These are phyloP conservation scores for Fulica atra DNA, from an alignment of 2,113 vertebrate genomes.

Conservation along the genomic window DNA sequence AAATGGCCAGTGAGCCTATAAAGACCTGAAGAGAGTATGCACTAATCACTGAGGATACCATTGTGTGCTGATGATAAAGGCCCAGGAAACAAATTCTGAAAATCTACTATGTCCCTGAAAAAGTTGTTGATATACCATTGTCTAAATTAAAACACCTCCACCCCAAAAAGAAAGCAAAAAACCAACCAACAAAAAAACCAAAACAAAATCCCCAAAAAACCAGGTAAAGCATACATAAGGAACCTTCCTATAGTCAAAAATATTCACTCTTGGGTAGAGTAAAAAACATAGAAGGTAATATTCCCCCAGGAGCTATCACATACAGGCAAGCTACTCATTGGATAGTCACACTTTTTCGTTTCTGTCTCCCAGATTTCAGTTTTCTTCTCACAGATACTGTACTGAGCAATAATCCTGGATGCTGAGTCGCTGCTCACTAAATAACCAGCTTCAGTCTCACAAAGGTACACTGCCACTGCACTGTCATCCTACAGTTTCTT, in stretches of 20 bases:
- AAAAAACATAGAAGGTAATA: neutral
- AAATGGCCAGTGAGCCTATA: neutral
- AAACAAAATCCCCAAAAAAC: no score
- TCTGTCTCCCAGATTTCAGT: neutral
- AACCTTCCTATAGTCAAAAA: neutral
- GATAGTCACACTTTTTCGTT: neutral
- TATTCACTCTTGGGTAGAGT: neutral
- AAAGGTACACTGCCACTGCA: neutral
- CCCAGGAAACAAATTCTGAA: neutral
- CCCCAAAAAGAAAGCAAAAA: no score
- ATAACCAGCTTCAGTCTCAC: neutral
- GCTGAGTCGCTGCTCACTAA: neutral
- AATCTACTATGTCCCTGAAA: neutral
- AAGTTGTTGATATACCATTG: neutral
- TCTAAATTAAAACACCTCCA: neutral
- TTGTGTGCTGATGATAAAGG: neutral
- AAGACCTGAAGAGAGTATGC: neutral
- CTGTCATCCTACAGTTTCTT: neutral
- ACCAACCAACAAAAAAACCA: no score
- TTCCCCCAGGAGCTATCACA: neutral
- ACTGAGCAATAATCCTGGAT: neutral
- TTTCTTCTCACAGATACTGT: neutral
- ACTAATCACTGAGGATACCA: neutral
- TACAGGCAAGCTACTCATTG: neutral
- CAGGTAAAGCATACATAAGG: neutral